Percentiles rank a stretch among this genome's conserved stretches.
Conservation (phyloP, 1,140 invertebrate species). For the Pteromalus puparum region DNA sequence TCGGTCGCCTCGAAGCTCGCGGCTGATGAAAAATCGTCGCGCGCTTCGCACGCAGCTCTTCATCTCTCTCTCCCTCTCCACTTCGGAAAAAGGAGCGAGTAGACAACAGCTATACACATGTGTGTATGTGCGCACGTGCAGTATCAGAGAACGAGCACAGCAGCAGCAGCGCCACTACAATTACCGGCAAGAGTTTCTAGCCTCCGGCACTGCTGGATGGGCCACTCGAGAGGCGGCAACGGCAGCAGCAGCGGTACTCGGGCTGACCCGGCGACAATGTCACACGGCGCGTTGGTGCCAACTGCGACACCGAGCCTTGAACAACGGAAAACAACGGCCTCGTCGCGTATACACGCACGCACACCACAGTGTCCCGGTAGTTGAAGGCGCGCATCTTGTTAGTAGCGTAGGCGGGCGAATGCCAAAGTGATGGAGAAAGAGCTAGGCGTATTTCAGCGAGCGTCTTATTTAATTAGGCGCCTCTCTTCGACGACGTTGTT, state of each 20-base stretch:
- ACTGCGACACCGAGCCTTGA: slow-evolving; percentile 55
- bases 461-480: slow-evolving; percentile 74
- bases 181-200: slow-evolving; percentile 65
- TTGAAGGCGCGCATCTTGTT: slow-evolving; percentile 61
- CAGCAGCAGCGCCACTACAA: slow-evolving; percentile 65
- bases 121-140: slow-evolving; percentile 25
- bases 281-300: slow-evolving; percentile 49
- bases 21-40: slow-evolving; percentile 3
- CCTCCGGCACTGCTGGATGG: slow-evolving; percentile 58
- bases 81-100: slow-evolving; percentile 46
- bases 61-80: background rate
- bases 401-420: slow-evolving; percentile 60
- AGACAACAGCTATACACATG: background rate
- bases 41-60: background rate
- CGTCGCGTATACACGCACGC: slow-evolving; percentile 56
- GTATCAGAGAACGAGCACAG: slow-evolving; percentile 16
- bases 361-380: background rate
- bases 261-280: slow-evolving; percentile 63
- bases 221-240: slow-evolving; percentile 56
- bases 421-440: slow-evolving; percentile 11
- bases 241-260: slow-evolving; percentile 53
- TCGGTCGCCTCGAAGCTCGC: background rate
- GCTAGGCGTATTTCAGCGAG: slow-evolving; percentile 62
- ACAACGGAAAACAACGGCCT: slow-evolving; percentile 46
- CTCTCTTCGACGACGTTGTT: slow-evolving; percentile 72